A percentile compares a stretch with the other conserved stretches of the same genome.
phyloP scores from a whole-genome alignment of 2,888 invertebrate species.

The Meiosimyza decipiens region DNA sequence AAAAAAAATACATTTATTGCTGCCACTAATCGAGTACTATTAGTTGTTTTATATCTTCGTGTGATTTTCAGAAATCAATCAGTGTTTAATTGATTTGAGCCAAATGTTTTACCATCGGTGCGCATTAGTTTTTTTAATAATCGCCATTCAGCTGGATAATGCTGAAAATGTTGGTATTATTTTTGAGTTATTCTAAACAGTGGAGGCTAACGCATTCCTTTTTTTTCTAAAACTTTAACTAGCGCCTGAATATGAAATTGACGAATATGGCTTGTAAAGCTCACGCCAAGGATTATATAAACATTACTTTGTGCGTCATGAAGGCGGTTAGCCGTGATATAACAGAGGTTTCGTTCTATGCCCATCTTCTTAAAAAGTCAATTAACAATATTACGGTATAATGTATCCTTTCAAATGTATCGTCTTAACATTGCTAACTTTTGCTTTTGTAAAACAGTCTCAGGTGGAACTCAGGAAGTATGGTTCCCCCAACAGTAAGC shows the following conservation, averaged over 20 bases:
- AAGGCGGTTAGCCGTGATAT: slow-evolving; percentile 35
- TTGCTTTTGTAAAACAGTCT: not conserved
- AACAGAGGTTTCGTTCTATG: slow-evolving; percentile 22
- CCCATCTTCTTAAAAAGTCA: slow-evolving; percentile 18
- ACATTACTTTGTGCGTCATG: slow-evolving; percentile 27
- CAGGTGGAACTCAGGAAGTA: too few relatives aligned
- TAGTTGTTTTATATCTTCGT: too few relatives aligned
- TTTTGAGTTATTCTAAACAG: too few relatives aligned
- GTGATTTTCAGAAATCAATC: too few relatives aligned
- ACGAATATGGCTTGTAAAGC: slow-evolving; percentile 25
- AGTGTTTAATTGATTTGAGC: too few relatives aligned
- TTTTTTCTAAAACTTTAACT: not conserved
- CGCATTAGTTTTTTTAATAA: too few relatives aligned
- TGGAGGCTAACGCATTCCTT: too few relatives aligned
- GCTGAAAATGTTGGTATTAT: too few relatives aligned
- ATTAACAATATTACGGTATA: slow-evolving; percentile 27
- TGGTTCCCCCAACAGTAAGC: not conserved
- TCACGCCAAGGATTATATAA: slow-evolving; percentile 10
- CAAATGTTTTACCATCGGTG: too few relatives aligned
- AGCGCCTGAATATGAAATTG: slow-evolving; percentile 20
- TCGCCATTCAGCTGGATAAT: too few relatives aligned
- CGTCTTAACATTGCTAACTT: not conserved
- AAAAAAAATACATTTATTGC: too few relatives aligned
- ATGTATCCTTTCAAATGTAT: not conserved
- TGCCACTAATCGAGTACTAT: too few relatives aligned